Base-by-base conservation (phyloP, 2,113 vertebrate genomes). In the Corvus moneduloides region DNA sequence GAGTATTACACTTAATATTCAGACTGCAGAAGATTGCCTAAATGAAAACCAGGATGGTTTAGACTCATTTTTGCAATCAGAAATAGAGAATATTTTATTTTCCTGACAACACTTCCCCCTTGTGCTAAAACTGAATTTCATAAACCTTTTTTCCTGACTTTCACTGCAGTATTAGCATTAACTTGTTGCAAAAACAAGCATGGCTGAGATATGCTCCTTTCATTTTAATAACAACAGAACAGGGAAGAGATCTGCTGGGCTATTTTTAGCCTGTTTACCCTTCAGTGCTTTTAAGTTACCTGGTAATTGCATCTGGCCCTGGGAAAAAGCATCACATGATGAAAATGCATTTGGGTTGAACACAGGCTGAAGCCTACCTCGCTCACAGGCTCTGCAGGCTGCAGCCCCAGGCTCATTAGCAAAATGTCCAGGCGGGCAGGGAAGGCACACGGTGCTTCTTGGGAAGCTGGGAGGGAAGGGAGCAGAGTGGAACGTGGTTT, bases 341-440 rank as follows among this genome's bases (percentile, higher is more conserved):
- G 85, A n/a, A 44, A 83, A 76, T 5, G 35, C 35, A 8, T 46
- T 21, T 41, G 71, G 39, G 48, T 24, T 63, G 68, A 56, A 27
- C 1, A 35, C 41, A 32, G 52, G 84, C 10, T 64, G 18, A 59
- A 69, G 33, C 85, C 26, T 92, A 99, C 99, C 99, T 98, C 85
- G 94, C 55, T 96, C 88, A 73, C 99, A 99, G 6, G 92, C 96
- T 51, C 59, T 84, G 96, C 99, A 99, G 69, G 82, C 95, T 35
- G 96, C 87, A 37, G 95, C 97, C 44, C 98, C 98, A 2, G 97
- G 96, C 73, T 96, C 93, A 28, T 99, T 98, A 59, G 96, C 96
- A 82, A 97, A 98, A 67, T 95, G 96, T 64, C 99, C 99, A 28
- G 97, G 59, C 5, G 54, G 97, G 91, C 99, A 99, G 32, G 98